Percentiles rank a stretch among this genome's conserved stretches.
phyloP scores from a whole-genome alignment of 2,797 vertebrate genomes.

The Microctenopoma lineatum region DNA sequence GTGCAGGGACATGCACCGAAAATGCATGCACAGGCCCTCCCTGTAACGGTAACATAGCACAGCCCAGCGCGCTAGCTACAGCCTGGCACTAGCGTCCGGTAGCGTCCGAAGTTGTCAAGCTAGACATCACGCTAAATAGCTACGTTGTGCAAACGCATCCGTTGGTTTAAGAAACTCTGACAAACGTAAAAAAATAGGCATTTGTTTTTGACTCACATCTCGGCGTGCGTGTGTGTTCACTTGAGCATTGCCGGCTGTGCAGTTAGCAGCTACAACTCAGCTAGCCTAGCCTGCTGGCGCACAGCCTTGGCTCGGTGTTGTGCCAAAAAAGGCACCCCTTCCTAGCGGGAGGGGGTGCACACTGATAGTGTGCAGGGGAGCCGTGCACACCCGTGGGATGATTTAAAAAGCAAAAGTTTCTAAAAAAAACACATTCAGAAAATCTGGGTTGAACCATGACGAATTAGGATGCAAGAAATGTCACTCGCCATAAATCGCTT shows the following conservation, averaged over 20 bases:
- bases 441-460: too few species aligned
- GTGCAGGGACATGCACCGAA: constrained; percentile 68
- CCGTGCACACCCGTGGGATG: too few species aligned
- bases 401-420: too few species aligned
- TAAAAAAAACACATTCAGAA: too few species aligned
- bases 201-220: background rate
- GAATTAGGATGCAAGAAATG: too few species aligned
- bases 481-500: too few species aligned
- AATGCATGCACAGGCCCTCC: constrained; percentile 58
- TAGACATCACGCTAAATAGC: background rate
- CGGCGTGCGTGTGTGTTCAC: background rate
- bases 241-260: constrained; percentile 67
- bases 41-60: constrained; percentile 28
- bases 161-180: background rate
- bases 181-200: background rate
- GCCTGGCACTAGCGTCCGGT: constrained; percentile 20
- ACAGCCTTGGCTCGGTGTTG: constrained; percentile 28
- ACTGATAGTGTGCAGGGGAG: too few species aligned
- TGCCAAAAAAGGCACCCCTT: too few species aligned
- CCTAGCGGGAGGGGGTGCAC: too few species aligned
- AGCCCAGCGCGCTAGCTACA: constrained; percentile 27
- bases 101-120: constrained; percentile 21
- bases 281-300: constrained; percentile 55
- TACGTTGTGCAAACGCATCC: background rate
- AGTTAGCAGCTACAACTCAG: constrained; percentile 44